Evolutionary conservation across 2,888 invertebrate genomes (phyloP), one percentile per base, ranked within the genome.

Genomic region (Drosophila dives): DNA sequence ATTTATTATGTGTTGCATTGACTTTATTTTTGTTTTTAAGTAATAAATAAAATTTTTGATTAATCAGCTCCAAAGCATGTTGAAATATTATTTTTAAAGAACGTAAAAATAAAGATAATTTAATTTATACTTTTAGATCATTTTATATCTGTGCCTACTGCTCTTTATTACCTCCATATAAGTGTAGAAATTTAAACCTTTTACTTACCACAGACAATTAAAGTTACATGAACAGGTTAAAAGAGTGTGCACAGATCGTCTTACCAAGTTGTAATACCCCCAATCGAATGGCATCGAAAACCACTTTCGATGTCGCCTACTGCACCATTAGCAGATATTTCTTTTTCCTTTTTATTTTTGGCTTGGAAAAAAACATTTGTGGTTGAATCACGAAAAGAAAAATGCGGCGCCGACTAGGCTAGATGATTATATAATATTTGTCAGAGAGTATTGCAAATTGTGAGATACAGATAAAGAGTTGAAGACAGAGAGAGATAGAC

Each of bases 301-400:
- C 84, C 81, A 72, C 84, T 85, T 85, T 85, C 83, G 83, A 81
- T 84, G 82, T 84, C 80, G 86, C 84, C 80, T 76, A 64, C 73
- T 67, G 76, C 69, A 70, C 80, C 83, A 84, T 82, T 86, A 82
- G 82, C 84, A 86, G 83, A 83, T 65, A 71, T 80, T 83, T 83
- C 63, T 72, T 69, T 69, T 72, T 72, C 77, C 68, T 64, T 64
- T 60, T 64, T 64, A 20, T 26, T 20, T 83, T 69, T 72, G 55
- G 42, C 42, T 50, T 53, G 61, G 40, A 45, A 67, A 67, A 64
- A 64, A 64, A 65, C 65, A 73, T 76, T 80, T 80, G 75, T 61
- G 72, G 85, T 78, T 82, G 77, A 80, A 83, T 80, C 69, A 75
- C 72, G 72, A 72, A 73, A 54, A 71, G 80, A 75, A 82, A 80